Percentiles rank a stretch among this genome's conserved stretches.
Conservation (phyloP, 2,113 vertebrate species). For the Calidris pygmaea region DNA sequence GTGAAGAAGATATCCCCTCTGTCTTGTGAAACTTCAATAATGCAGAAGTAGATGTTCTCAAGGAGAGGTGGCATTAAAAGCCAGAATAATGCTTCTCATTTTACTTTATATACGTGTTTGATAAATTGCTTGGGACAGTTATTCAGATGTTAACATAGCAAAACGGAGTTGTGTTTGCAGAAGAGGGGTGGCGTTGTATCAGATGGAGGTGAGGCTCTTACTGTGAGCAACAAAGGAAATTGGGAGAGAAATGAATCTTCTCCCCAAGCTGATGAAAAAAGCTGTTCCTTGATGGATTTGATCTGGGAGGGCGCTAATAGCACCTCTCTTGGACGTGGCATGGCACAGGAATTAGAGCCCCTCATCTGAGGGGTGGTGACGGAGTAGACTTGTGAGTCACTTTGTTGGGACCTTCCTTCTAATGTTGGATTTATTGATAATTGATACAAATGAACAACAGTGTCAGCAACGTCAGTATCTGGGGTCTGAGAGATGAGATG, state of each 20-base stretch:
- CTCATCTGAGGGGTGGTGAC: too few species aligned
- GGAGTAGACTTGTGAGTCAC: neutral
- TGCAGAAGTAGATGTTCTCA: neutral
- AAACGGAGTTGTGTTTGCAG: neutral
- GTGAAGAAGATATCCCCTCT: neutral
- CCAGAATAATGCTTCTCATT: neutral
- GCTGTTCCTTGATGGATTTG: neutral
- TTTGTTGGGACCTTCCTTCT: neutral
- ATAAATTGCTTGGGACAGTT: neutral
- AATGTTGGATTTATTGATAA: neutral
- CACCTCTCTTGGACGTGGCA: neutral
- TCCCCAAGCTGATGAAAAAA: neutral
- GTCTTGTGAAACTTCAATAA: neutral
- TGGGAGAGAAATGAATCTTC: neutral
- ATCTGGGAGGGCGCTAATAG: neutral
- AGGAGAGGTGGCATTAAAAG: neutral
- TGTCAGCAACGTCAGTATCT: neutral
- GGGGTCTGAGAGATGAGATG: neutral
- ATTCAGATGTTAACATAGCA: neutral
- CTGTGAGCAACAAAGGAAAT: neutral
- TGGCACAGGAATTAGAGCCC: neutral
- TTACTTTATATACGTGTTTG: neutral
- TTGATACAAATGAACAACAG: neutral
- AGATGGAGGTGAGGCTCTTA: neutral
- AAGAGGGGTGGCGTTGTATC: accelerated